A percentile compares a stretch with the other conserved stretches of the same genome.
Conservation (phyloP, 2,888 invertebrate species). For the Diabrotica balteata region DNA sequence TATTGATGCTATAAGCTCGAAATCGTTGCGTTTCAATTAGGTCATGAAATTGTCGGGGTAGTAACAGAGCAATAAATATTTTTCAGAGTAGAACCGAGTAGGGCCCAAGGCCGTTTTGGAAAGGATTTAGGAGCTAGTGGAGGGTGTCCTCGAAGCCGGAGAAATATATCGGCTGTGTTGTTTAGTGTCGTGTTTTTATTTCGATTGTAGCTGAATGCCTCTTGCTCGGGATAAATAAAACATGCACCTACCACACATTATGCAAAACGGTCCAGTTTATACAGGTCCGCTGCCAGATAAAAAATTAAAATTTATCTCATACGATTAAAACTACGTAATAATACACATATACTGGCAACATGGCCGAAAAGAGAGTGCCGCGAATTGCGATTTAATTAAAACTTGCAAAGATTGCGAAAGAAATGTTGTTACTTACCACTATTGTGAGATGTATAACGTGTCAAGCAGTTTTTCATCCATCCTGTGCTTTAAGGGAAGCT, state of each 20-base stretch:
- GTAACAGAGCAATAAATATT: slow-evolving; percentile 4
- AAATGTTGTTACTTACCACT: no score
- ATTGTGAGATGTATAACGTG: no score
- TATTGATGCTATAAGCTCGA: no score
- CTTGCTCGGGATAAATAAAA: slow-evolving; percentile 8
- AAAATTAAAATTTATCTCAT: no score
- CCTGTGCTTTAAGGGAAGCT: no score
- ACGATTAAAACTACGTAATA: no score
- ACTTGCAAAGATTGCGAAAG: no score
- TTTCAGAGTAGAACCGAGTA: neutral
- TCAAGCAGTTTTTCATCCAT: no score
- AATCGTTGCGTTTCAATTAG: slow-evolving; percentile 2
- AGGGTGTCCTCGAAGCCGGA: slow-evolving; percentile 1
- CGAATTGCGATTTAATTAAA: no score
- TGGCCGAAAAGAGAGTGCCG: no score
- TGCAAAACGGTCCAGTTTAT: neutral
- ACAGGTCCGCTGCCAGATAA: no score
- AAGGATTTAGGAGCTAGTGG: neutral
- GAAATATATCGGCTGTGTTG: slow-evolving; percentile 5
- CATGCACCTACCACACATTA: neutral
- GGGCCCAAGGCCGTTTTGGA: neutral
- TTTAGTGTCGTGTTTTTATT: slow-evolving; percentile 4
- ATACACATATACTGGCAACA: no score
- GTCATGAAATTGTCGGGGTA: neutral
- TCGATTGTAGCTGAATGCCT: neutral